Evolutionary conservation across 2,113 vertebrate genomes (phyloP).

Genomic region (Pionites leucogaster): DNA sequence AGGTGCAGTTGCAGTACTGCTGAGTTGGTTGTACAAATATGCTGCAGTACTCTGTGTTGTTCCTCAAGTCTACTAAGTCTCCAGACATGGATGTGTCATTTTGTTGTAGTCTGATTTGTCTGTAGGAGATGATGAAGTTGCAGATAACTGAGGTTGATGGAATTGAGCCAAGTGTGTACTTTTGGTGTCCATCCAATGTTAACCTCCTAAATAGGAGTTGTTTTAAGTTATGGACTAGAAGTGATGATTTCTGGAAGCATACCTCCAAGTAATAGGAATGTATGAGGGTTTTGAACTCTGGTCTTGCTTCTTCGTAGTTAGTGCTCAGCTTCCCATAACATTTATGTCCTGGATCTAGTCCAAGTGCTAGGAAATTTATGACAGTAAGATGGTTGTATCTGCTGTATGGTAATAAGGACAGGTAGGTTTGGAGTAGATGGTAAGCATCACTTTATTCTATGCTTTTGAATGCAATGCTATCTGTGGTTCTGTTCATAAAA

Average conservation of each 20-base stretch:
- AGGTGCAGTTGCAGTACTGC: neutral
- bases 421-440: neutral
- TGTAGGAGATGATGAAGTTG: neutral
- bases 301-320: neutral
- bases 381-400: neutral
- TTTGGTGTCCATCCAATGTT: neutral
- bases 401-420: neutral
- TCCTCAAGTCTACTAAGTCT: neutral
- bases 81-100: neutral
- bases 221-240: neutral
- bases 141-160: neutral
- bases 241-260: neutral
- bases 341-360: neutral
- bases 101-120: neutral
- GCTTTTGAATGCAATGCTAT: neutral
- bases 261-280: neutral
- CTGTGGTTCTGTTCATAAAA: neutral
- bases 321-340: neutral
- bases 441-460: neutral
- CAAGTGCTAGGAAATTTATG: neutral
- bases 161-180: neutral
- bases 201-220: neutral
- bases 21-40: neutral
- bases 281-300: neutral
- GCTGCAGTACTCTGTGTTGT: neutral